phyloP scores from a whole-genome alignment of 2,888 invertebrate species.

The Melieria crassipennis region DNA sequence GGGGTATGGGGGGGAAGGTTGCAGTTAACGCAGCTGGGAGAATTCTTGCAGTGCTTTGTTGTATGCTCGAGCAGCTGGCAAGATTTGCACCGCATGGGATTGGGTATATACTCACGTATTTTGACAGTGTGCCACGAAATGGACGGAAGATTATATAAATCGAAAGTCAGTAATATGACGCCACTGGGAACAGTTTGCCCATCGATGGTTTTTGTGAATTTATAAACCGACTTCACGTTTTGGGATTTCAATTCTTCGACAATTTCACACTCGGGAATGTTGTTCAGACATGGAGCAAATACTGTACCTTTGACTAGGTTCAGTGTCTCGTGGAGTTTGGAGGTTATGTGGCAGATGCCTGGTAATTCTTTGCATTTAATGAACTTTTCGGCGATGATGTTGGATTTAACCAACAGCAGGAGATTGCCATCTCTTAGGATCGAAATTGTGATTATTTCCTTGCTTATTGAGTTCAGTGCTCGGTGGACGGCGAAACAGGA shows the following conservation, averaged over 20 bases:
- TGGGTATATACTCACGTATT: conserved; percentile 14
- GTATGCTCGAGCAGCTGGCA: conserved; percentile 2
- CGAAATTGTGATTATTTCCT: too few relatives aligned
- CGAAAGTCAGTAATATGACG: conserved; percentile 16
- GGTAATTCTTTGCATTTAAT: background rate
- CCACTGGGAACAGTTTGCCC: conserved; percentile 7
- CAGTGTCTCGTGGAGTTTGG: background rate
- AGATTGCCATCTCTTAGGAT: too few relatives aligned
- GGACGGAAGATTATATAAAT: conserved; percentile 17
- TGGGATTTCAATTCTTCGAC: conserved; percentile 14
- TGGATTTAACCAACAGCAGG: background rate
- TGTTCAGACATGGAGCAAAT: conserved; percentile 3
- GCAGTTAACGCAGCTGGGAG: background rate
- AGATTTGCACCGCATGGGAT: conserved; percentile 19
- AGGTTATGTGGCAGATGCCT: background rate
- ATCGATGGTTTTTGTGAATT: conserved; percentile 13
- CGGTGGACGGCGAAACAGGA: too few relatives aligned
- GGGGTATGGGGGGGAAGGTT: background rate
- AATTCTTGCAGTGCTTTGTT: conserved; percentile 12
- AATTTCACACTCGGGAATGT: conserved; percentile 14
- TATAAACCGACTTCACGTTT: conserved; percentile 3
- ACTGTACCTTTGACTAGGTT: conserved; percentile 7
- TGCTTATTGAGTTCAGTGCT: too few relatives aligned
- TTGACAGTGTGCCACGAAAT: conserved; percentile 19
- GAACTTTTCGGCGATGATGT: background rate